A percentile compares a stretch with the other conserved stretches of the same genome.
These are phyloP conservation scores for Nephrotoma appendiculata DNA, from an alignment of 2,888 invertebrate species.

Conservation along the genomic window DNA sequence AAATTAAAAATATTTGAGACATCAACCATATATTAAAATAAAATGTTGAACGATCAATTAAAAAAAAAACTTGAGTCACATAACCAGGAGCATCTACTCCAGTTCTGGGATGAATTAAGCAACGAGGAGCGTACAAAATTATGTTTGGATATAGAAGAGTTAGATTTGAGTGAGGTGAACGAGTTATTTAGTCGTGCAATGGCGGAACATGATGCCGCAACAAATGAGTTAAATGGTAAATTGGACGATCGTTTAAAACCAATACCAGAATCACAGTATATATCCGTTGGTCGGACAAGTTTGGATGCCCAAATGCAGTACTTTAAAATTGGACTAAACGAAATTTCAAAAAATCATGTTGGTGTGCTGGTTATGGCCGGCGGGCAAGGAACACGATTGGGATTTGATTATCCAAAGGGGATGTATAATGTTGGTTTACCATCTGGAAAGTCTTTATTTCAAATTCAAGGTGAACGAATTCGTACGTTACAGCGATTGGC, in stretches of 20 bases:
- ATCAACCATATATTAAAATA: slow-evolving; percentile 16
- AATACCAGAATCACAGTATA: slow-evolving; percentile 64
- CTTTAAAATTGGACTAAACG: slow-evolving; percentile 47
- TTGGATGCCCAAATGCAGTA: slow-evolving; percentile 50
- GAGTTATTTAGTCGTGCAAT: slow-evolving; percentile 50
- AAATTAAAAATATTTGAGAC: not conserved
- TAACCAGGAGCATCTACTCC: slow-evolving; percentile 68
- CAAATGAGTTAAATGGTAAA: slow-evolving; percentile 46
- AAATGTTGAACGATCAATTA: slow-evolving; percentile 40
- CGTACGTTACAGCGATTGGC: slow-evolving; percentile 64
- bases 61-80: slow-evolving; percentile 39
- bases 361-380: slow-evolving; percentile 91
- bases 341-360: slow-evolving; percentile 51
- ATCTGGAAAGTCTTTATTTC: slow-evolving; percentile 79
- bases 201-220: slow-evolving; percentile 33
- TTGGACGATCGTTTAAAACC: slow-evolving; percentile 73
- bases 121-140: slow-evolving; percentile 39
- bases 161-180: slow-evolving; percentile 59
- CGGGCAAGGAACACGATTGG: slow-evolving; percentile 94
- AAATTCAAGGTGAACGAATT: slow-evolving; percentile 90
- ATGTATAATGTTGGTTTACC: slow-evolving; percentile 90
- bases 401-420: slow-evolving; percentile 91
- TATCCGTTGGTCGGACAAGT: slow-evolving; percentile 51
- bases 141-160: slow-evolving; percentile 46
- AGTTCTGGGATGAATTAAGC: slow-evolving; percentile 61